Conservation (phyloP, 1,140 invertebrate genomes). For the Hylyphantes graminicola region DNA sequence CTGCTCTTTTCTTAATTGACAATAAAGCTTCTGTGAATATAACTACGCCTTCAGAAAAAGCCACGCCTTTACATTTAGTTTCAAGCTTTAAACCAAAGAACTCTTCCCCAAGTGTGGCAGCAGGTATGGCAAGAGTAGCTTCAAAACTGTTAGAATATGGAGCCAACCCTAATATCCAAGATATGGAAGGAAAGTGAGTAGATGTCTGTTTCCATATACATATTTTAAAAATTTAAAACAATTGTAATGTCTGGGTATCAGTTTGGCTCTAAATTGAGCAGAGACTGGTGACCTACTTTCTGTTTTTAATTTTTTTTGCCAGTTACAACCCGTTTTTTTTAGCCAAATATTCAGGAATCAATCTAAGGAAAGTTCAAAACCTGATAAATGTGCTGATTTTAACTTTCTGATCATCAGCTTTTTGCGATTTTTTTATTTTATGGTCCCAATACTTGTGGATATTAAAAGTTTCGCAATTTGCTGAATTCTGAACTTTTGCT, state of each 20-base stretch:
- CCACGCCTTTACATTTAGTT: conserved; percentile 85
- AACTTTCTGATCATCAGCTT: no score
- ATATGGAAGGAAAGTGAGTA: conserved; percentile 78
- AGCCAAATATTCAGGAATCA: no score
- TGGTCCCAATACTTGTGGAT: no score
- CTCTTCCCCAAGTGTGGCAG: conserved; percentile 62
- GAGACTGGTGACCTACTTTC: no score
- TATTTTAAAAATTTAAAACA: conserved; percentile 16
- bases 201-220: not conserved
- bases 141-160: conserved; percentile 77
- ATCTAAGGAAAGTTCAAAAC: no score
- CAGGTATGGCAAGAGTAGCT: conserved; percentile 72
- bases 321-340: no score
- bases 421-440: no score
- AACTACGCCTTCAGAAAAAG: conserved; percentile 73
- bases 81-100: conserved; percentile 70
- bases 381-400: no score
- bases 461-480: no score
- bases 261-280: no score
- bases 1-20: conserved; percentile 72
- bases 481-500: no score
- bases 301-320: no score
- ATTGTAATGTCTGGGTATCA: not conserved
- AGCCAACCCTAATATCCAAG: conserved; percentile 83
- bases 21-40: conserved; percentile 71